Base-by-base conservation (phyloP, 2,113 vertebrate genomes). In the Vulpes vulpes region DNA sequence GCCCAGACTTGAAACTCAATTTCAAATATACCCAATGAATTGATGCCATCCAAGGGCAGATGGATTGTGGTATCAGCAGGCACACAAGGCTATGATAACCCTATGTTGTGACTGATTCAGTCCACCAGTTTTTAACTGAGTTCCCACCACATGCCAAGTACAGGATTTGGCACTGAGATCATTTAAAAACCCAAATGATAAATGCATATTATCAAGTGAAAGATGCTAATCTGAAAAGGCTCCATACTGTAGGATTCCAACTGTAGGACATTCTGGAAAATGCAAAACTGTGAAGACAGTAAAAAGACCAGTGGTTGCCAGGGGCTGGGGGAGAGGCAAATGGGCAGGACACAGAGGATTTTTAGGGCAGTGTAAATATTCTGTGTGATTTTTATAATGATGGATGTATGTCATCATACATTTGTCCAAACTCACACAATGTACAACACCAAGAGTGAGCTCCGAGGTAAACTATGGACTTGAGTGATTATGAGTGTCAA, bases 41-140 rank as follows among this genome's bases (percentile, higher is more conserved):
- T 1, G 6, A 25, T 0, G 27, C 25, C 38, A 82, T 22, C 7
- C 32, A 0, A n/a, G 53, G 59, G 59, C 43, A 38, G 69, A n/a
- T 0, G 0, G 30, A n/a, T 43, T 0, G 1, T 8, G 10, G 55
- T 14, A 6, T 23, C 35, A 3, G 43, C 14, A 11, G 57, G 60
- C 62, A n/a, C 19, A 20, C 16, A 2, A 3, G 20, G 27, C 76
- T 65, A 65, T 71, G 30, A 0, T 32, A 11, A 16, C 35, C 16
- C 27, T 32, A 22, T 11, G 19, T 0, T 22, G 85, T 0, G 3
- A 78, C 25, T 16, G 35, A 11, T 27, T 38, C 32, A 0, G 65
- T 2, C 4, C 20, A 2, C 16, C 32, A 0, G 2, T 15, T 84
- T 81, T 38, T 78, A 51, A 43, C 0, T 38, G 91, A 25, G 55